Conservation (phyloP, 2,113 vertebrate genomes). For the Gallinago media region DNA sequence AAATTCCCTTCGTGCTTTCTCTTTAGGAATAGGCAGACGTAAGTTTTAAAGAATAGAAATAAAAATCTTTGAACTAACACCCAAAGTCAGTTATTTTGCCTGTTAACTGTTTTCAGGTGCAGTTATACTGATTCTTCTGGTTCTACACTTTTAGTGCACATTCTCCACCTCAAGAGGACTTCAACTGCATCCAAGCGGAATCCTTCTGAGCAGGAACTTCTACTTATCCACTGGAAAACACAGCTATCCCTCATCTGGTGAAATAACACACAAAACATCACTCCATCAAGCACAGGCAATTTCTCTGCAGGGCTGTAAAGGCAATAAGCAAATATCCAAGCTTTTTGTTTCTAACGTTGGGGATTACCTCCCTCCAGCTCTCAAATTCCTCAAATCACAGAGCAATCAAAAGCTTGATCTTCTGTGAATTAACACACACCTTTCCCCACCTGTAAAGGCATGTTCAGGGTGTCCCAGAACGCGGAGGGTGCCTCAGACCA, state of each 20-base stretch:
- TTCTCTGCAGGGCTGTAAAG: neutral
- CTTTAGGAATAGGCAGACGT: neutral
- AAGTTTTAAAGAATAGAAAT: neutral
- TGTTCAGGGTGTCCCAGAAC: neutral
- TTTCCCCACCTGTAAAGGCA: neutral
- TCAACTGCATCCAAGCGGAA: neutral
- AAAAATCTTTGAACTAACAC: neutral
- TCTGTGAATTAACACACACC: neutral
- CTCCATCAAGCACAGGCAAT: neutral
- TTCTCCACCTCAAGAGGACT: neutral
- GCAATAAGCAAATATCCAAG: neutral
- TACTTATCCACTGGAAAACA: neutral
- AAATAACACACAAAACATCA: neutral
- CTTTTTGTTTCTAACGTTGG: neutral
- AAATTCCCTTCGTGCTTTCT: neutral
- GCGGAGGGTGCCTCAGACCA: neutral
- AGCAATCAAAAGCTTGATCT: neutral
- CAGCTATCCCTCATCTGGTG: neutral
- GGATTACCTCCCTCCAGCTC: neutral
- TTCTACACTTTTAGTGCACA: neutral
- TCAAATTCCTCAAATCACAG: neutral
- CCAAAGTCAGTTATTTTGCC: neutral
- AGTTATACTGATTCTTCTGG: neutral
- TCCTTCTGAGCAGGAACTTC: neutral
- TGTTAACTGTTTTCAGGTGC: neutral